Percentiles rank a stretch among this genome's conserved stretches.
These are phyloP conservation scores for Drosophila takahashii DNA, from an alignment of 1,140 invertebrate genomes.

Conservation along the genomic window DNA sequence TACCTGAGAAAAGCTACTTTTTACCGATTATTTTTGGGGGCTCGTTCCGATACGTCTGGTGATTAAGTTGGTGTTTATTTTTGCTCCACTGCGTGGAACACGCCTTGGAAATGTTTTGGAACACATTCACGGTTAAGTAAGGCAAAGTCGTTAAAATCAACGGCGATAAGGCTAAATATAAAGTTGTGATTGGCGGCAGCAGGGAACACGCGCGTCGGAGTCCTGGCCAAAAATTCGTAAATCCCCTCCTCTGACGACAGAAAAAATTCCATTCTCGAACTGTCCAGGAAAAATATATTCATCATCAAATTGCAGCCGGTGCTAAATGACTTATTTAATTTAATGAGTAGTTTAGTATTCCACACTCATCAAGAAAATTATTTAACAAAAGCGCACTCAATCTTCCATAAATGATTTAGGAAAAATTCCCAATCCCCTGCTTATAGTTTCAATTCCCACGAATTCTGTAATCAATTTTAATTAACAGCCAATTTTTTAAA, in stretches of 20 bases:
- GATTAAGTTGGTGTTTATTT: constrained; percentile 71
- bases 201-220: constrained; percentile 12
- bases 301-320: constrained; percentile 12
- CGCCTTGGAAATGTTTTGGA: constrained; percentile 64
- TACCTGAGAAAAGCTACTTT: constrained; percentile 47
- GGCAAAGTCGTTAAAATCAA: constrained; percentile 65
- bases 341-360: constrained; percentile 36
- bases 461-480: constrained; percentile 17
- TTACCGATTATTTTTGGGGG: constrained; percentile 66
- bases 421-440: constrained; percentile 21
- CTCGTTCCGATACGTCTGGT: constrained; percentile 58
- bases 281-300: not conserved
- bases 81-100: constrained; percentile 45
- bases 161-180: constrained; percentile 60
- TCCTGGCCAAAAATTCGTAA: constrained; percentile 24
- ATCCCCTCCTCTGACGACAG: constrained; percentile 2
- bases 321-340: constrained; percentile 18
- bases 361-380: constrained; percentile 6
- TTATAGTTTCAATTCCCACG: constrained; percentile 9
- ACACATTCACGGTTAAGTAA: constrained; percentile 59
- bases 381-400: constrained; percentile 13
- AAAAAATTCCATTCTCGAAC: not conserved
- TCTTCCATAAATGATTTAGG: constrained; percentile 21
- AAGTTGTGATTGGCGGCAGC: constrained; percentile 33
- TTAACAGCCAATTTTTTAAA: not conserved